phyloP scores from a whole-genome alignment of 2,113 vertebrate species.

The Leiothrix lutea region DNA sequence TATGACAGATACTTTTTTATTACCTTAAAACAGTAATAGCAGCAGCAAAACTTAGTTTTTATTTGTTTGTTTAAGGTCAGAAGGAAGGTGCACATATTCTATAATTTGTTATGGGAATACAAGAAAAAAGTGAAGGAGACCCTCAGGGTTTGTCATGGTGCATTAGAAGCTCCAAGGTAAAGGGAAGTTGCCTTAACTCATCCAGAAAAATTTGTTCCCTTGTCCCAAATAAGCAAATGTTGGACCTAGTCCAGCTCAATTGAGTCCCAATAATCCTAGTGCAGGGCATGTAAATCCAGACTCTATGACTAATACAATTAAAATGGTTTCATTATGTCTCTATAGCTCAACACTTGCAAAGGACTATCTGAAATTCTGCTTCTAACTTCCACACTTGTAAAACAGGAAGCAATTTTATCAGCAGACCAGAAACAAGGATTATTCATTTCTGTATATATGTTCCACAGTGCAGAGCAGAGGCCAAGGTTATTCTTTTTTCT shows the following conservation, averaged over 20 bases:
- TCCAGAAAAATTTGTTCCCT: background rate
- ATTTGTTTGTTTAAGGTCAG: background rate
- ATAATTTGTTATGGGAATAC: background rate
- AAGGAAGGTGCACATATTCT: background rate
- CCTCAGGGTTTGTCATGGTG: background rate
- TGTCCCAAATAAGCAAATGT: background rate
- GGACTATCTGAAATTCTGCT: background rate
- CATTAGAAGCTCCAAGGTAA: background rate
- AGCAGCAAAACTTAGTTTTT: background rate
- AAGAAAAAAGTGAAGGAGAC: background rate
- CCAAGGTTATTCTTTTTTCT: background rate
- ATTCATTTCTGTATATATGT: background rate
- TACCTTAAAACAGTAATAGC: background rate
- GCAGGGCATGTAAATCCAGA: background rate
- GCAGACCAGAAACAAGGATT: background rate
- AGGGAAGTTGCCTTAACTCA: background rate
- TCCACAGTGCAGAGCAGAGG: background rate
- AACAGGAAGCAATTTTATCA: background rate
- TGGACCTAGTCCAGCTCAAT: background rate
- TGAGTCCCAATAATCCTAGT: background rate
- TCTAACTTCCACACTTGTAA: background rate
- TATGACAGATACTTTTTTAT: background rate
- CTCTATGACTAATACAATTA: background rate
- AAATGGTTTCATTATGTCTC: background rate
- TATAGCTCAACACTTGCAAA: background rate